Evolutionary conservation across 2,113 vertebrate genomes (phyloP).

Genomic region (Ammodytes dubius): DNA sequence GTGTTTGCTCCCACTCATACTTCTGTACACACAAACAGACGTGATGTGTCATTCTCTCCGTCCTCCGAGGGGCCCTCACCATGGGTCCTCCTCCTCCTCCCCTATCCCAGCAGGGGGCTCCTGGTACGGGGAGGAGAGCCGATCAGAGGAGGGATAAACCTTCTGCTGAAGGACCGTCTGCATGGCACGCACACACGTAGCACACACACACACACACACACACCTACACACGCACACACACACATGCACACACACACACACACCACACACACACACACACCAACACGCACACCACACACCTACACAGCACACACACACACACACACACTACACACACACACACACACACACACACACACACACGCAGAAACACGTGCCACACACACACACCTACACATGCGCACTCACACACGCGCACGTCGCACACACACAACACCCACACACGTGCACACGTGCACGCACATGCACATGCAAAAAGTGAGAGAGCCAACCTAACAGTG

Average conservation of each 20-base stretch:
- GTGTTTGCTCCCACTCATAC: conserved; percentile 27
- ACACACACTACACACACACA: neutral
- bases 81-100: conserved; percentile 18
- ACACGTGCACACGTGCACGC: neutral
- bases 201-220: conserved; percentile 1
- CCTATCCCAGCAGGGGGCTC: conserved; percentile 51
- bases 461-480: neutral
- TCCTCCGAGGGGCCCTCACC: conserved; percentile 14
- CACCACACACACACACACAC: no score
- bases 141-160: conserved; percentile 35
- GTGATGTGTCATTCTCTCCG: neutral
- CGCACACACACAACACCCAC: neutral
- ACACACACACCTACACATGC: no score
- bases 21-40: neutral
- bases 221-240: neutral
- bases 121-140: conserved; percentile 18
- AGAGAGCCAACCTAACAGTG: conserved; percentile 10
- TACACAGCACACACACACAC: neutral
- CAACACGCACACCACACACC: no score
- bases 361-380: neutral
- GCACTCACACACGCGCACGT: neutral
- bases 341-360: conserved; percentile 1
- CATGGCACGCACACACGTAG: neutral
- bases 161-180: conserved; percentile 39
- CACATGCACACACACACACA: no score